Evolutionary conservation across 1,140 invertebrate species (phyloP), one percentile per base, ranked within the genome.

Genomic region (Conus betulinus): DNA sequence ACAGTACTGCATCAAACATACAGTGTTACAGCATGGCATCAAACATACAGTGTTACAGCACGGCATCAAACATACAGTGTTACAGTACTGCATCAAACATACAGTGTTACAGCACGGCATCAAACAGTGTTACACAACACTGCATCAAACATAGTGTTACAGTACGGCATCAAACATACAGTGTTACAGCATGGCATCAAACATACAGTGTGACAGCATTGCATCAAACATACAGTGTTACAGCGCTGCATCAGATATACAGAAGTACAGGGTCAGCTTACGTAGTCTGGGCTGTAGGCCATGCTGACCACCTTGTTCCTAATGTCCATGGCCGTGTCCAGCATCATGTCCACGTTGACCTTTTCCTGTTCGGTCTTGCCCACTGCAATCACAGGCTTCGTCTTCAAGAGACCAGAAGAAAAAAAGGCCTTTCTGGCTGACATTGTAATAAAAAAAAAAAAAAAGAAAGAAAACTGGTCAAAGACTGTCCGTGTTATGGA

Each of bases 251-350:
- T 39, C 39, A 39, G 3, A 39, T 3, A 39, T 39, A 39, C 39
- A 39, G 39, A 39, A 39, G 39, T 39, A 3, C 39, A 39, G 39
- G 3, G 78, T n/a, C 5, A 84, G 67, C 74, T 71, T 81, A 96
- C 96, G 93, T 95, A 96, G 39, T 95, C 92, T 17, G 93, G 93
- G 88, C 91, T 94, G 90, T 96, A 96, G 85, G 93, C 94, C 27
- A 96, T 89, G 51, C 92, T 87, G 6, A 95, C 93, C 85, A 95
- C 94, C 20, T 92, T 93, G 87, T 93, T 94, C 25, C 94, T 90
- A 84, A 96, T 95, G 89, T 96, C 96, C 89, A 93, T 92, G 2
- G 94, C 90, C 90, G 96, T 94, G 25, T 95, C 95, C 83, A 96
- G 94, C 76, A 95, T 91, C 87, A 96, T 90, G 89, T 96, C 96